Evolutionary conservation across 2,113 vertebrate genomes (phyloP).

Genomic region (Serinus canaria): DNA sequence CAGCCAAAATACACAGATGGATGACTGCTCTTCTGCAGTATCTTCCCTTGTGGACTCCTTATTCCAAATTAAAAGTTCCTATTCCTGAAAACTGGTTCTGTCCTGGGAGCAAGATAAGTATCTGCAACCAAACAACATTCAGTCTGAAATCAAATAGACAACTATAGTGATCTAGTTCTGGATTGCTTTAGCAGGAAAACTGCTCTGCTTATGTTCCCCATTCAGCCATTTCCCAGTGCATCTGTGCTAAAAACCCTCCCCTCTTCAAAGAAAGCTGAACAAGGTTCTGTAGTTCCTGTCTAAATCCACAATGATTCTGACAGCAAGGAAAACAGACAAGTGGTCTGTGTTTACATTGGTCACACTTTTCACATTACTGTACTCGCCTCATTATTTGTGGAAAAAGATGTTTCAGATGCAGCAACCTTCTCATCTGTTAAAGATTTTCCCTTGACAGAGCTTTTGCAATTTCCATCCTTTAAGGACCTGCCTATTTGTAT

Average conservation of each 20-base stretch:
- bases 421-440: neutral
- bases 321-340: neutral
- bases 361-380: neutral
- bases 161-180: neutral
- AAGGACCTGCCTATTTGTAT: neutral
- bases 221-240: neutral
- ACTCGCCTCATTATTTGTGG: neutral
- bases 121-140: neutral
- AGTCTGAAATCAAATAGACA: neutral
- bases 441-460: neutral
- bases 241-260: neutral
- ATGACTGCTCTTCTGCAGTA: neutral
- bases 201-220: neutral
- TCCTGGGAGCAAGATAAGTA: neutral
- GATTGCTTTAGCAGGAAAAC: neutral
- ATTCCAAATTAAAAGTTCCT: neutral
- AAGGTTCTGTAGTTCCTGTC: neutral
- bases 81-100: neutral
- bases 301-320: neutral
- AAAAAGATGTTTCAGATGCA: neutral
- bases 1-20: neutral
- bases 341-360: neutral
- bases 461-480: neutral
- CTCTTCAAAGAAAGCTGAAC: neutral
- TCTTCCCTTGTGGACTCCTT: neutral